Base-by-base conservation (phyloP, 2,113 vertebrate genomes). In the Scophthalmus maximus region DNA sequence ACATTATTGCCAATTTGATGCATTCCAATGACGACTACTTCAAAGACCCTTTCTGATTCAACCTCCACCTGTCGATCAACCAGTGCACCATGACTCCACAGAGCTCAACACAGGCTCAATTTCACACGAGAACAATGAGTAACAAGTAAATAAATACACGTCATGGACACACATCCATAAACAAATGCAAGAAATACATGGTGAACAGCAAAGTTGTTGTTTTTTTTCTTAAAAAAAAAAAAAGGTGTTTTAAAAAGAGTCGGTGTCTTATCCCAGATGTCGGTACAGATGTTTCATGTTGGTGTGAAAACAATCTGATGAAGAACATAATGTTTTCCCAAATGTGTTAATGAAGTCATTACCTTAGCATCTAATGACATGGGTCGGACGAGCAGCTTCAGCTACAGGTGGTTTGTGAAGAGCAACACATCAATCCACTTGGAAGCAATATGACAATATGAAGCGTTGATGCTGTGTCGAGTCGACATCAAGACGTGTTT, bases 141-240 rank as follows among this genome's bases (percentile, higher is more conserved):
- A 79, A 76, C 69, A 75, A 73, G 80, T 81, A 87, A 89, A 91
- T 86, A 91, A 90, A 90, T 89, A 90, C 76, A 80, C 14, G 47
- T 81, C 70, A 76, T 65, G 68, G 53, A 82, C 61, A 75, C 27
- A 75, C 44, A 79, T 75, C 68, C 20, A 81, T 73, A 70, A 75
- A 82, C 69, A 78, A 50, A 82, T 71, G 62, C 59, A 83, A 75
- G 46, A 71, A 76, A 63, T 44, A 80, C 74, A 76, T 56, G n/a
- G n/a, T n/a, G 20, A 81, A 78, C 56, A 75, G 25, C 27, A 60
- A 64, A 34, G 17, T 58, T n/a, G n/a, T n/a, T n/a, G 40, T 78
- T 40, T 47, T 38, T 15, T 23, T 20, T 60, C 34, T 23, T 40
- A 61, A 32, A 67, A n/a, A n/a, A n/a, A 18, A 66, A 18, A 34